Conservation (phyloP, 1,140 invertebrate species). For the Ceratosolen fusciceps region DNA sequence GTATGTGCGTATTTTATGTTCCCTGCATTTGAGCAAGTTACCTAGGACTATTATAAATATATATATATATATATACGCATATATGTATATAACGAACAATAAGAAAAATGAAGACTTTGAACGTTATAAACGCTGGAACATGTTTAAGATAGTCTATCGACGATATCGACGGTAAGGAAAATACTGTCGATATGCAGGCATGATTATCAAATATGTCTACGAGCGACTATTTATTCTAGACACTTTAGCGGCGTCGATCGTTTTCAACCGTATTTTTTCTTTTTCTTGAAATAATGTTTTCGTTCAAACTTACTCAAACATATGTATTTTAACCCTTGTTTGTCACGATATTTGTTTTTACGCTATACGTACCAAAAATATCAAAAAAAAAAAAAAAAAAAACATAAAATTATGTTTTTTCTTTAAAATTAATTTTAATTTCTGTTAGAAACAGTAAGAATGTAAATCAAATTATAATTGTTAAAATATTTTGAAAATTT, state of each 20-base stretch:
- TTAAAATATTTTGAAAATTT: background rate
- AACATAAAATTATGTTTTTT: conserved; percentile 18
- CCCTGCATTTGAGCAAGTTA: conserved; percentile 42
- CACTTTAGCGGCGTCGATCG: conserved; percentile 36
- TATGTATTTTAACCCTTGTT: conserved; percentile 28
- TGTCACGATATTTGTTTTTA: conserved; percentile 32
- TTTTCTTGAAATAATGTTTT: conserved; percentile 4
- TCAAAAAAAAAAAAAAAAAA: conserved; percentile 26
- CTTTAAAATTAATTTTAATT: conserved; percentile 3
- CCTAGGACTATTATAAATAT: conserved; percentile 32
- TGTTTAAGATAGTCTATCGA: conserved; percentile 10
- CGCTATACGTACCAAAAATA: conserved; percentile 11
- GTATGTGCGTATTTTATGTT: conserved; percentile 8
- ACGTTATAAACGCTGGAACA: conserved; percentile 21
- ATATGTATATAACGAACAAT: background rate
- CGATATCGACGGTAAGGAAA: background rate
- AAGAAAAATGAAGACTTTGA: conserved; percentile 23
- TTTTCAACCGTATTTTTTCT: conserved; percentile 29
- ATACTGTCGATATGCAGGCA: conserved; percentile 1
- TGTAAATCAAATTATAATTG: conserved; percentile 6
- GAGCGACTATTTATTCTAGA: conserved; percentile 30
- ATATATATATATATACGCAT: background rate
- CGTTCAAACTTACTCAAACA: conserved; percentile 5
- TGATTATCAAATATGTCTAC: conserved; percentile 25
- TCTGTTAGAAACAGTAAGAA: conserved; percentile 2